Evolutionary conservation across 2,888 invertebrate genomes (phyloP), one percentile per base, ranked within the genome.

Genomic region (Cosmopolites sordidus): DNA sequence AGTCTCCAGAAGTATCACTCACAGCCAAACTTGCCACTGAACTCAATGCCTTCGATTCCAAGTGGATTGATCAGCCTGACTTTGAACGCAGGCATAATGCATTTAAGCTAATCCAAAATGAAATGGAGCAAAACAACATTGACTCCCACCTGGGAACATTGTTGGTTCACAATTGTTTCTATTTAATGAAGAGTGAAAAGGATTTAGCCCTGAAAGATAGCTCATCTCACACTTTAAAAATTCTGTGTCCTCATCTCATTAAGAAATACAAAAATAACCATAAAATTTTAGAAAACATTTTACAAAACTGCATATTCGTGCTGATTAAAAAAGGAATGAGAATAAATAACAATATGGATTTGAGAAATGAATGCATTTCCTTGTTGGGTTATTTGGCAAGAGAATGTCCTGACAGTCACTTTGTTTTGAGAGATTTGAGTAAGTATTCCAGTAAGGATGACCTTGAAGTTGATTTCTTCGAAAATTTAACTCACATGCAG

Each of bases 21-120:
- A 76, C 80, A 48, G 77, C 81, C 0, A 70, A 77, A 11, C 66
- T 87, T 11, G 73, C 89, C 1, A 69, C 70, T 3, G 82, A 87
- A 70, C 78, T 96, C 63, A 97, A 97, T 73, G 86, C 95, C 0
- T 94, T 85, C 79, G 89, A 96, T 73, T 79, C 81, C 40, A 83
- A 86, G 58, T 89, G 89, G 84, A 80, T 96, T n/a, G 95, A 96
- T 64, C 95, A 97, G 69, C 94, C 96, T 0, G 93, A 97, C 74
- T 94, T 89, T 65, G 84, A 89, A 56, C 79, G 79, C 62, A 80
- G 97, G 62, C 77, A 95, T 16, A 83, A 86, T 48, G 89, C 89
- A 0, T 91, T 92, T 63, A 83, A 82, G 63, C 75, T 78, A 62
- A 82, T 93, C 37, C 82, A 82, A 55, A 37, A 50, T 1, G 60